These are phyloP conservation scores for Cichlasoma orientale DNA, from an alignment of 2,797 vertebrate genomes.

Conservation along the genomic window DNA sequence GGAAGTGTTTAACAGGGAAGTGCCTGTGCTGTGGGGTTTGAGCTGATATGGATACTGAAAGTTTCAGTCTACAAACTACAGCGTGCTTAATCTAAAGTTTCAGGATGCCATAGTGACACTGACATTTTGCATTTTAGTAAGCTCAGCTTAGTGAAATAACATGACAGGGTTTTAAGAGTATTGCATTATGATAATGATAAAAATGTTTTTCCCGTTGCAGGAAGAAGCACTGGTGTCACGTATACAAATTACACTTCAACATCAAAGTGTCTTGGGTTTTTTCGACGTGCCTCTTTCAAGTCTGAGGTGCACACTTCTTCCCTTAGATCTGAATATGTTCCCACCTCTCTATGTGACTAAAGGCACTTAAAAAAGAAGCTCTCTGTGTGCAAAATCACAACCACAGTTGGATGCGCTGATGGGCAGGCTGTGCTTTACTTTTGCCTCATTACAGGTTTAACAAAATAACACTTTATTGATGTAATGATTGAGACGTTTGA, in stretches of 20 bases:
- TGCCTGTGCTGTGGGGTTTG: conserved; percentile 36
- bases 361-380: conserved; percentile 38
- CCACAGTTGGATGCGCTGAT: conserved; percentile 44
- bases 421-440: conserved; percentile 41
- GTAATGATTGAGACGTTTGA: conserved; percentile 54
- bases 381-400: conserved; percentile 18
- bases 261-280: conserved; percentile 68
- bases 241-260: conserved; percentile 71
- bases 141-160: conserved; percentile 29
- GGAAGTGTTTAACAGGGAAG: conserved; percentile 32
- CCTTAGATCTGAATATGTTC: conserved; percentile 62
- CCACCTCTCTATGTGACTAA: conserved; percentile 31
- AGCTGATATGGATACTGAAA: conserved; percentile 53
- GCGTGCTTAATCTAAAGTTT: conserved; percentile 27
- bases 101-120: conserved; percentile 18
- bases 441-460: conserved; percentile 57
- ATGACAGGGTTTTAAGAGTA: conserved; percentile 25
- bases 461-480: conserved; percentile 54
- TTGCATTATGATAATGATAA: conserved; percentile 47
- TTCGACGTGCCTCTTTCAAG: conserved; percentile 64
- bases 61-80: conserved; percentile 18
- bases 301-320: conserved; percentile 50
- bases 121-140: conserved; percentile 22
- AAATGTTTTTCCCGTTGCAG: conserved; percentile 35
- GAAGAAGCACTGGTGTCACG: conserved; percentile 43